Conservation (phyloP, 2,113 vertebrate genomes). For the Colistium nudipinnis region DNA sequence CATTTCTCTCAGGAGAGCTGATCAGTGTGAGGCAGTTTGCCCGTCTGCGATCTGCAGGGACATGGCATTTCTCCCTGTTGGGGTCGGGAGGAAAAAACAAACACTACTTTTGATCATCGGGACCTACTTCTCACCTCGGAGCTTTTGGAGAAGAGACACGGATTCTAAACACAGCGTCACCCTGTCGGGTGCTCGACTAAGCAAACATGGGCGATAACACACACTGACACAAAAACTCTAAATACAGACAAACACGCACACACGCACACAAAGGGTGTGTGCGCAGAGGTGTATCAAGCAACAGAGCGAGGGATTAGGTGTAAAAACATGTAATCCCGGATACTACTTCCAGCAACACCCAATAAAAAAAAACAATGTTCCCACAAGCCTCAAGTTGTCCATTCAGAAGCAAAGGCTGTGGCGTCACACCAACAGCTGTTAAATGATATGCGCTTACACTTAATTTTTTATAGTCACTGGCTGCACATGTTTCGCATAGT, state of each 20-base stretch:
- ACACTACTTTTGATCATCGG: conserved; percentile 86
- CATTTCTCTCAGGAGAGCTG: conserved; percentile 86
- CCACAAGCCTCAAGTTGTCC: conserved; percentile 78
- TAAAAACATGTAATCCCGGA: conserved; percentile 70
- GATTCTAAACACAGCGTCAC: conserved; percentile 56
- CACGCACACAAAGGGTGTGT: conserved; percentile 46
- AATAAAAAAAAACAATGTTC: conserved; percentile 70
- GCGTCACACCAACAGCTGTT: conserved; percentile 81
- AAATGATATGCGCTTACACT: conserved; percentile 82
- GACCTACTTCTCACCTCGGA: conserved; percentile 62
- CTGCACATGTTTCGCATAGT: conserved; percentile 78
- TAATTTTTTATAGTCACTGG: conserved; percentile 81
- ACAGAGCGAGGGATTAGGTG: conserved; percentile 69
- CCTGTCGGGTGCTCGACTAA: conserved; percentile 62
- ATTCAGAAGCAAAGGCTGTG: conserved; percentile 60
- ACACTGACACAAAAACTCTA: conserved; percentile 43
- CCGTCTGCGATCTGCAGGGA: conserved; percentile 87
- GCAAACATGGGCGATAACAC: conserved; percentile 62
- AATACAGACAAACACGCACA: conserved; percentile 36
- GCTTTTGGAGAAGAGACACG: conserved; percentile 75
- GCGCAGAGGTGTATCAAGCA: conserved; percentile 60
- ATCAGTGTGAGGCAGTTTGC: conserved; percentile 86
- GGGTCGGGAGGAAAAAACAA: conserved; percentile 82
- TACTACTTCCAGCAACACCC: conserved; percentile 70
- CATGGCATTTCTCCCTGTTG: conserved; percentile 84